These are phyloP conservation scores for Caerostris extrusa DNA, from an alignment of 1,140 invertebrate genomes.

Conservation along the genomic window DNA sequence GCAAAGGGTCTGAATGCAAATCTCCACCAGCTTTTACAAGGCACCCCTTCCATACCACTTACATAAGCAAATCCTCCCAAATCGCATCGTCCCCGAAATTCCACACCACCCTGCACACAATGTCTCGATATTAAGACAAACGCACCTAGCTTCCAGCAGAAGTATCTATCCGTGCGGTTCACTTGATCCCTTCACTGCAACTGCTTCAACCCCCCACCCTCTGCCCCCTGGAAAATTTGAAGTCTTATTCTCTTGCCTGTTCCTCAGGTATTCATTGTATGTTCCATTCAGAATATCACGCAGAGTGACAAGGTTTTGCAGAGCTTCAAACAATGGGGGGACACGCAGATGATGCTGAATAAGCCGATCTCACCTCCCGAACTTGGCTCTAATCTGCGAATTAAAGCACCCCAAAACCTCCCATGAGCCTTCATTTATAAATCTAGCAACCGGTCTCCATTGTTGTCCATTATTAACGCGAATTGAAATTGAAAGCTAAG, in stretches of 20 bases:
- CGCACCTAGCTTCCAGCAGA: no score
- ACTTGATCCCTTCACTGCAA: neutral
- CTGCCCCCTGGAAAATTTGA: no score
- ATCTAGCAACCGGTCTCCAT: neutral
- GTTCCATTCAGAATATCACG: neutral
- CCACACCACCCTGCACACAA: neutral
- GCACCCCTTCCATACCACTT: no score
- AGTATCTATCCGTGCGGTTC: neutral
- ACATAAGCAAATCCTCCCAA: neutral
- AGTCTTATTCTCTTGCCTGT: no score
- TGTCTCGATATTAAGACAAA: neutral
- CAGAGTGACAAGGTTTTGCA: neutral
- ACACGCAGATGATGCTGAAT: neutral
- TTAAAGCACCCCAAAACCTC: slow-evolving; percentile 13
- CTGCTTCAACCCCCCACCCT: neutral
- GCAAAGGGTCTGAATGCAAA: no score
- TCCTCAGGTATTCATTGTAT: slow-evolving; percentile 19
- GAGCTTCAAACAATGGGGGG: neutral
- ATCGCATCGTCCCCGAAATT: no score
- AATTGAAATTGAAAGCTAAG: slow-evolving; percentile 46
- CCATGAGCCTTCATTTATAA: slow-evolving; percentile 5
- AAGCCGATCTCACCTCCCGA: neutral
- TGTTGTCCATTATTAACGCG: slow-evolving; percentile 31
- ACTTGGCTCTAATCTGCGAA: slow-evolving; percentile 15
- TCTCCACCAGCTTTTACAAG: no score